Conservation (phyloP, 2,113 vertebrate species). For the Pandion haliaetus region DNA sequence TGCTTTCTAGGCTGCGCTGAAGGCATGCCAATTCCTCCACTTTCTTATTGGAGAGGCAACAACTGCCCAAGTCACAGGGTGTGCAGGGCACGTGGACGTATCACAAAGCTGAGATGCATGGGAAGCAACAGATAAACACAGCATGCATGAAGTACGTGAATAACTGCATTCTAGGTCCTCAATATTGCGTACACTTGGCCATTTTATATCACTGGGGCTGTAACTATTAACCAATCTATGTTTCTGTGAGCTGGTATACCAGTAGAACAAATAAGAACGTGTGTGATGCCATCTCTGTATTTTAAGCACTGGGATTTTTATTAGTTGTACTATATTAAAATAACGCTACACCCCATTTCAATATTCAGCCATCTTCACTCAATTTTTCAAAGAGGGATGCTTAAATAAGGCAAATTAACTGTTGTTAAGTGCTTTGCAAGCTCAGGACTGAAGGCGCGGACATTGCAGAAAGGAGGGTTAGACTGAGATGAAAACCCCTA, state of each 20-base stretch:
- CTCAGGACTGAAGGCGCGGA: neutral
- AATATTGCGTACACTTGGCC: neutral
- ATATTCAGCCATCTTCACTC: neutral
- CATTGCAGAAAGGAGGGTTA: neutral
- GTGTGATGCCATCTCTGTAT: neutral
- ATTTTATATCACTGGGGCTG: neutral
- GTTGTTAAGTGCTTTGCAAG: neutral
- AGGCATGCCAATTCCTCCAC: neutral
- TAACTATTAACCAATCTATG: neutral
- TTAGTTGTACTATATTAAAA: neutral
- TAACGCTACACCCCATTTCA: neutral
- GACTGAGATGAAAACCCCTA: neutral
- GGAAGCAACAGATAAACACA: neutral
- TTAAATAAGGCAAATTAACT: neutral
- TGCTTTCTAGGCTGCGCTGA: neutral
- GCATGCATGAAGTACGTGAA: neutral
- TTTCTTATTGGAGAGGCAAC: neutral
- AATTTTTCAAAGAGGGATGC: neutral
- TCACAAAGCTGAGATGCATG: neutral
- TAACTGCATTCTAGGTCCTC: neutral
- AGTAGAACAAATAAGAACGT: neutral
- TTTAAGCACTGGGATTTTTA: neutral
- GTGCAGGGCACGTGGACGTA: fast-evolving
- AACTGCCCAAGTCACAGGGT: neutral
- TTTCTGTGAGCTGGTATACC: neutral